A percentile compares a stretch with the other conserved stretches of the same genome.
These are phyloP conservation scores for Ia io DNA, from an alignment of 2,113 vertebrate genomes.

Conservation along the genomic window DNA sequence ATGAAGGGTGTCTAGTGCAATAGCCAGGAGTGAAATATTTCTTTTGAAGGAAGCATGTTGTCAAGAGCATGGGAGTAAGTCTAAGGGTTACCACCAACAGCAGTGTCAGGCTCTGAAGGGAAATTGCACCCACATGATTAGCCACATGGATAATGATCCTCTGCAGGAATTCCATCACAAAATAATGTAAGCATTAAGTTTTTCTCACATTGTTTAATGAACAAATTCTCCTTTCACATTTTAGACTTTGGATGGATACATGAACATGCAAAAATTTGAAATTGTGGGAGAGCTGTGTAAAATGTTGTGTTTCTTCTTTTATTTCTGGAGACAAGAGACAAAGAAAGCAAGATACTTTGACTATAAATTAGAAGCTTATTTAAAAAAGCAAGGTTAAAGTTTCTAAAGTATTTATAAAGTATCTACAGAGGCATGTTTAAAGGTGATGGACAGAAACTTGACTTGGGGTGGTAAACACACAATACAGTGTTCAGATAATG, in stretches of 20 bases:
- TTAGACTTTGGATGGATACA: not conserved
- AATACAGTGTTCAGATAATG: not conserved
- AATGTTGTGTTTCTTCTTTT: not conserved
- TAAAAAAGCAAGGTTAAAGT: not conserved
- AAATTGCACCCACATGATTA: not conserved
- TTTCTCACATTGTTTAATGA: not conserved
- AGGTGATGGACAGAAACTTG: not conserved
- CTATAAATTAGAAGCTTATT: not conserved
- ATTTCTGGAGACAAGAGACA: not conserved
- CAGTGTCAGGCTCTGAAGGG: not conserved
- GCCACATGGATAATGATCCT: not conserved
- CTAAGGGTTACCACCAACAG: accelerated
- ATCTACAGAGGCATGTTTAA: not conserved
- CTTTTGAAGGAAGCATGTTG: not conserved
- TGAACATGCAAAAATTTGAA: not conserved
- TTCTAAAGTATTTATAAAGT: not conserved
- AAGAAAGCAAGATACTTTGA: not conserved
- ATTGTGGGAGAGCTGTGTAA: not conserved
- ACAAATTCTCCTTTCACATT: not conserved
- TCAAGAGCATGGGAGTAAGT: too few species aligned
- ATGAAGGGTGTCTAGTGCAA: not conserved
- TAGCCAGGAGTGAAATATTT: not conserved
- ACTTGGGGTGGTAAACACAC: not conserved
- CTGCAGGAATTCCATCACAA: not conserved
- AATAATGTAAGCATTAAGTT: not conserved